Evolutionary conservation across 1,140 invertebrate species (phyloP), one percentile per base, ranked within the genome.

Genomic region (Sitophilus oryzae): DNA sequence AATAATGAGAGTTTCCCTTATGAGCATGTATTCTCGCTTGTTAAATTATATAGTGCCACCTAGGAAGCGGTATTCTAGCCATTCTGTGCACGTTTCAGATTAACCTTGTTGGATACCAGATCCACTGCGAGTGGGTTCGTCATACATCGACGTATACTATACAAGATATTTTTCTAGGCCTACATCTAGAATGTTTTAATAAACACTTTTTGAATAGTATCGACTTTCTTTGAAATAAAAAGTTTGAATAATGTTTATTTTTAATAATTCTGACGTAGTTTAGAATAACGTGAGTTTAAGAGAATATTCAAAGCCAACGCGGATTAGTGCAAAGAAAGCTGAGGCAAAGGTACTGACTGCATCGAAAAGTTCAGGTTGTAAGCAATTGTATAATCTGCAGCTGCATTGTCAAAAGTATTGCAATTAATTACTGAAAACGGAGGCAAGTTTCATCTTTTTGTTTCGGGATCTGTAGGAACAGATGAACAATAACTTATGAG

Each of bases 401-500:
- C 47, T 58, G 66, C 63, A 65, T 64, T 63, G 63, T 67, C 62
- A 67, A 67, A 69, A 69, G 64, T 69, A 69, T 66, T 54, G 63
- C 65, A 66, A 67, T 69, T 69, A 69, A 69, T 69, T 67, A 69
- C 52, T 54, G 48, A 63, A 59, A 65, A 64, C 46, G 56, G 59
- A 57, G 56, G 59, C 59, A 58, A 58, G 54, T 62, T 59, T 64
- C 59, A 60, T 63, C 64, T 67, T 67, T 67, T 67, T 67, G 66
- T 58, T 40, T 48, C 55, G 44, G 46, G 58, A 60, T 63, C 58
- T 58, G 54, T 49, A 60, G 58, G 61, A 61, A 61, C 66, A 66
- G 66, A 66, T 64, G 66, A 68, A 68, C 66, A 70, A 68, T 70
- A 68, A 70, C 65, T 70, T 68, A 68, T 64, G 61, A 68, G 66